These are phyloP conservation scores for Perdita meconis DNA, from an alignment of 2,888 invertebrate genomes.

Conservation along the genomic window DNA sequence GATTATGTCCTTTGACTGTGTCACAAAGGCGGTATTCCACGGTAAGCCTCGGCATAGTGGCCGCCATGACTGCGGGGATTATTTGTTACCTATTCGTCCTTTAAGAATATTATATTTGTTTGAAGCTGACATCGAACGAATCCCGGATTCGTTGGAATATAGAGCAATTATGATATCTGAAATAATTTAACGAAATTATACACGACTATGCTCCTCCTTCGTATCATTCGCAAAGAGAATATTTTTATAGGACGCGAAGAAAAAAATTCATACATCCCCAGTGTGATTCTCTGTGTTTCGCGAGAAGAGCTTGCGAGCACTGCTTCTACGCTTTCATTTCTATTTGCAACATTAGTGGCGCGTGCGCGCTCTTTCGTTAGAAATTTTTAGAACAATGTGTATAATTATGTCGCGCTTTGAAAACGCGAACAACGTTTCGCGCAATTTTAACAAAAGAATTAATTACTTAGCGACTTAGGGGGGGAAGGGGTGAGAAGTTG, in stretches of 20 bases:
- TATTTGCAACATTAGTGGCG: neutral
- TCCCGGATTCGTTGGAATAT: too few species aligned
- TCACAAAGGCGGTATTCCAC: too few species aligned
- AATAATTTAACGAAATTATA: neutral
- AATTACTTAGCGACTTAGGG: neutral
- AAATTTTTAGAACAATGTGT: neutral
- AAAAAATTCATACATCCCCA: neutral
- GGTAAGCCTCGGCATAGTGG: too few species aligned
- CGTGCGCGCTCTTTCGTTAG: neutral
- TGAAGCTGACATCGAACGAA: too few species aligned
- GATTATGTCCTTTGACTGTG: too few species aligned
- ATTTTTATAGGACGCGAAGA: neutral
- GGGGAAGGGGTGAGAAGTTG: too few species aligned
- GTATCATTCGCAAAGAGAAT: neutral
- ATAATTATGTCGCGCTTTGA: neutral
- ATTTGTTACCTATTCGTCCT: too few species aligned
- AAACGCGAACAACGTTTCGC: neutral
- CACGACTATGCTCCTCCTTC: neutral
- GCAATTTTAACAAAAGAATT: neutral
- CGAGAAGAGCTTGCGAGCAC: neutral
- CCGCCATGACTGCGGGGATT: too few species aligned
- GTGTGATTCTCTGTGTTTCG: neutral
- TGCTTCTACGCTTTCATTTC: conserved; percentile 6
- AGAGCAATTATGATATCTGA: too few species aligned
- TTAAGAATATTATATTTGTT: too few species aligned